These are phyloP conservation scores for Rhinatrema bivittatum DNA, from an alignment of 2,797 vertebrate species.

Conservation along the genomic window DNA sequence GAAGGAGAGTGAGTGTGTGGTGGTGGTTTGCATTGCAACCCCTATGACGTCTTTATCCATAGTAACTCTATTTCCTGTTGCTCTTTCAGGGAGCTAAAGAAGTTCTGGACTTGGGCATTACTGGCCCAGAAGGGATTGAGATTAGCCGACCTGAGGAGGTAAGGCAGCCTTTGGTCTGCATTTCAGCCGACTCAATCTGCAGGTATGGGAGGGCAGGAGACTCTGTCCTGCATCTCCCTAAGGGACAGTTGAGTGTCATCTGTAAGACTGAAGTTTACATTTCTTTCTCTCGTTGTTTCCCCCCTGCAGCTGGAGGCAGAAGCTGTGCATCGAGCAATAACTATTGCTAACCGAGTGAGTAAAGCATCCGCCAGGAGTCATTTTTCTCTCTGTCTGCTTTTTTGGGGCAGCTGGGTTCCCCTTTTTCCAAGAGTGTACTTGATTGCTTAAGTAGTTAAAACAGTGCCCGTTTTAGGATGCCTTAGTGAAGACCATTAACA, in stretches of 20 bases:
- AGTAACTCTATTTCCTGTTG: too few relatives aligned
- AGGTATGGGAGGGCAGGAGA: not conserved
- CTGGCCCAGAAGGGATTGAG: constrained; percentile 90
- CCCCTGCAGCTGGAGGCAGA: constrained; percentile 81
- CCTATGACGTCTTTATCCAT: too few relatives aligned
- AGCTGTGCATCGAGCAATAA: constrained; percentile 86
- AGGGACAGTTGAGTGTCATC: too few relatives aligned
- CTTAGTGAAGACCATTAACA: too few relatives aligned
- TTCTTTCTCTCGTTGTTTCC: not conserved
- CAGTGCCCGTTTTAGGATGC: too few relatives aligned
- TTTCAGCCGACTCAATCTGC: too few relatives aligned
- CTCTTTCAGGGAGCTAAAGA: constrained; percentile 80
- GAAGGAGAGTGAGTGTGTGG: too few relatives aligned
- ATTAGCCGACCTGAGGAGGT: constrained; percentile 96
- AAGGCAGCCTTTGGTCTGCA: not conserved
- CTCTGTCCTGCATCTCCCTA: not conserved
- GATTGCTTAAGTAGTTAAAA: too few relatives aligned
- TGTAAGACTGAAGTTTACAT: too few relatives aligned
- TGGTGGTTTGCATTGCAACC: too few relatives aligned
- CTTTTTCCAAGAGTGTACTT: too few relatives aligned
- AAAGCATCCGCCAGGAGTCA: fast-evolving
- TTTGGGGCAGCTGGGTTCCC: not conserved
- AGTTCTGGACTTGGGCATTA: constrained; percentile 86
- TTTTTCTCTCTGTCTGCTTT: not conserved
- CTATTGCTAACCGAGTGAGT: constrained; percentile 90